phyloP scores from a whole-genome alignment of 1,140 invertebrate species.

The Drosophila grimshawi region DNA sequence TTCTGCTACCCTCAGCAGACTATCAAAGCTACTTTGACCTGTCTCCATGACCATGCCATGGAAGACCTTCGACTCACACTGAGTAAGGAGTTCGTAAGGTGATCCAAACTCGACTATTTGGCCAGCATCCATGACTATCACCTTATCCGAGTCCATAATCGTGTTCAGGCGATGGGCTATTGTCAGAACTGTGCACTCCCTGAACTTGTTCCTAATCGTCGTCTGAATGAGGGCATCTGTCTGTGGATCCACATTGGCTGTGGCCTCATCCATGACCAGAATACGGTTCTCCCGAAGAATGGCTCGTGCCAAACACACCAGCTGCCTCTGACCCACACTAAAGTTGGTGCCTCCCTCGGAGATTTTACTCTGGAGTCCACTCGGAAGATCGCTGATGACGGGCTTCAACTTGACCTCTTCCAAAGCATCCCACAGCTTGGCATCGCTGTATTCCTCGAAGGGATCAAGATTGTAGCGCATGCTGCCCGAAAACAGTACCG shows the following conservation, averaged over 20 bases:
- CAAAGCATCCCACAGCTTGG: slow-evolving; percentile 92
- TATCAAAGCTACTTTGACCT: slow-evolving; percentile 86
- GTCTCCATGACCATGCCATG: slow-evolving; percentile 88
- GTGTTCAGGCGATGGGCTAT: slow-evolving; percentile 69
- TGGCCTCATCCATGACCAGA: slow-evolving; percentile 87
- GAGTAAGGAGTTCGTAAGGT: slow-evolving; percentile 87
- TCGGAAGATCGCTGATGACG: slow-evolving; percentile 75
- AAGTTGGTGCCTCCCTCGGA: slow-evolving; percentile 89
- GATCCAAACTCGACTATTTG: slow-evolving; percentile 78
- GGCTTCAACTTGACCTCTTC: slow-evolving; percentile 90
- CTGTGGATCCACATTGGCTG: slow-evolving; percentile 87
- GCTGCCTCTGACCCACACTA: slow-evolving; percentile 90
- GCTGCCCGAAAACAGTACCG: slow-evolving; percentile 88
- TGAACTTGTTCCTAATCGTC: slow-evolving; percentile 85
- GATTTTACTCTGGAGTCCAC: slow-evolving; percentile 85
- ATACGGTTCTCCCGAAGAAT: slow-evolving; percentile 90
- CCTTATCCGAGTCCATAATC: slow-evolving; percentile 69
- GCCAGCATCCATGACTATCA: slow-evolving; percentile 65
- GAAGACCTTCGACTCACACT: slow-evolving; percentile 84
- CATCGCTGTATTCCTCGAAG: slow-evolving; percentile 90
- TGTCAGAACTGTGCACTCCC: slow-evolving; percentile 65
- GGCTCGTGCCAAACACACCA: slow-evolving; percentile 89
- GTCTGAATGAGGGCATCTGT: slow-evolving; percentile 90
- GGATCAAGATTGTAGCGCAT: slow-evolving; percentile 91
- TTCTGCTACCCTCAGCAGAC: slow-evolving; percentile 87